Percentiles rank a stretch among this genome's conserved stretches.
phyloP scores from a whole-genome alignment of 1,140 invertebrate species.

The Halictus rubicundus region DNA sequence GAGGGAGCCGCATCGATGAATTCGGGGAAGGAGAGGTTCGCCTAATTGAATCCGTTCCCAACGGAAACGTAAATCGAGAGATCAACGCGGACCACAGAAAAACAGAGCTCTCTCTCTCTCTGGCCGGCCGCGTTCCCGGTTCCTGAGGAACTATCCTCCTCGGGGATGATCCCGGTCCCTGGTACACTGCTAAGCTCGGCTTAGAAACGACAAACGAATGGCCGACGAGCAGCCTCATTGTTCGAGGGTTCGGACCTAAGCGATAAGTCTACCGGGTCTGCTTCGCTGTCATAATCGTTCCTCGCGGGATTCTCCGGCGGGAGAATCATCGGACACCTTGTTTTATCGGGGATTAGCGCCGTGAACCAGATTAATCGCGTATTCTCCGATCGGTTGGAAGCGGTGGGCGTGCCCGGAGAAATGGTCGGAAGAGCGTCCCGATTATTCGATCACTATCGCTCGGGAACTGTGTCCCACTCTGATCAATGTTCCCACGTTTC shows the following conservation, averaged over 20 bases:
- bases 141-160: background rate
- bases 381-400: too few relatives aligned
- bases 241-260: background rate
- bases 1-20: background rate
- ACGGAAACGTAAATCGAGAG: conserved; percentile 6
- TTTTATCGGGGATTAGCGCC: too few relatives aligned
- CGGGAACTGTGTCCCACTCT: too few relatives aligned
- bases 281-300: too few relatives aligned
- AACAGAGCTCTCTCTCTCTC: background rate
- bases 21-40: background rate
- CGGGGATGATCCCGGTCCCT: background rate
- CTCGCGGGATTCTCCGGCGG: too few relatives aligned
- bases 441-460: too few relatives aligned
- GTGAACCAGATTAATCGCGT: too few relatives aligned
- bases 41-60: conserved; percentile 21
- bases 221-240: conserved; percentile 1
- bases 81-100: background rate
- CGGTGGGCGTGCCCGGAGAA: too few relatives aligned
- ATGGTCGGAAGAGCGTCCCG: too few relatives aligned
- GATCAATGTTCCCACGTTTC: too few relatives aligned
- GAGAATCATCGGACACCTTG: too few relatives aligned
- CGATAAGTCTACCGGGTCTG: background rate
- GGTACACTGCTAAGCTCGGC: conserved; percentile 9
- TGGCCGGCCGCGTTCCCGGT: too few relatives aligned
- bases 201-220: conserved; percentile 24